Evolutionary conservation across 2,113 vertebrate genomes (phyloP).

Genomic region (Rallus limicola): DNA sequence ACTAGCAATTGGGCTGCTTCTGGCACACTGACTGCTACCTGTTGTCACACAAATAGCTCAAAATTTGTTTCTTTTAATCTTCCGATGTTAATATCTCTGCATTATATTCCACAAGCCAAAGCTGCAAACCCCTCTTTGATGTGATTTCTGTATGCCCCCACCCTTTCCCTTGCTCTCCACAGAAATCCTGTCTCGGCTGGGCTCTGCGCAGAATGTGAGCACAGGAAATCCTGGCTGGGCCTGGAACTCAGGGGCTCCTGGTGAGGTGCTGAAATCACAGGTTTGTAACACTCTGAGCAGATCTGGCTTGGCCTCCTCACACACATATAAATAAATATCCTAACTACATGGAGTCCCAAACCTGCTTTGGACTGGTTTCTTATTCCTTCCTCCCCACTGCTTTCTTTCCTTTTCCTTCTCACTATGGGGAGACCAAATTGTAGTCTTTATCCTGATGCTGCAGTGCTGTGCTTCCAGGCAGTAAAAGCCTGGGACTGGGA

Average conservation of each 20-base stretch:
- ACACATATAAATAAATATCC: neutral
- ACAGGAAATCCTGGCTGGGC: neutral
- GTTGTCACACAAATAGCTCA: neutral
- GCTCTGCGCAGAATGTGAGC: neutral
- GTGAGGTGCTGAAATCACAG: neutral
- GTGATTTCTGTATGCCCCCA: neutral
- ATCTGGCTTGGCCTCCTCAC: neutral
- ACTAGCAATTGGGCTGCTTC: neutral
- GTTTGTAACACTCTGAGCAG: neutral
- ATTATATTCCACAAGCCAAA: neutral
- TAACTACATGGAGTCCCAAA: neutral
- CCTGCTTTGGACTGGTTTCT: neutral
- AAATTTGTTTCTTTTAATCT: neutral
- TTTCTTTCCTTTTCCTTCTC: neutral
- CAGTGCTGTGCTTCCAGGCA: neutral
- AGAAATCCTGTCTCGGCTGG: neutral
- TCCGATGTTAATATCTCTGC: neutral
- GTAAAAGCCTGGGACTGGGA: neutral
- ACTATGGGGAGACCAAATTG: neutral
- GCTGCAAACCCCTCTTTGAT: neutral
- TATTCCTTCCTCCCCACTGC: neutral
- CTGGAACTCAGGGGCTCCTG: neutral
- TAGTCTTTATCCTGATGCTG: neutral
- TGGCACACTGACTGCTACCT: neutral
- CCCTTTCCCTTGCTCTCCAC: neutral